phyloP scores from a whole-genome alignment of 2,113 vertebrate species.

The Saguinus midas region DNA sequence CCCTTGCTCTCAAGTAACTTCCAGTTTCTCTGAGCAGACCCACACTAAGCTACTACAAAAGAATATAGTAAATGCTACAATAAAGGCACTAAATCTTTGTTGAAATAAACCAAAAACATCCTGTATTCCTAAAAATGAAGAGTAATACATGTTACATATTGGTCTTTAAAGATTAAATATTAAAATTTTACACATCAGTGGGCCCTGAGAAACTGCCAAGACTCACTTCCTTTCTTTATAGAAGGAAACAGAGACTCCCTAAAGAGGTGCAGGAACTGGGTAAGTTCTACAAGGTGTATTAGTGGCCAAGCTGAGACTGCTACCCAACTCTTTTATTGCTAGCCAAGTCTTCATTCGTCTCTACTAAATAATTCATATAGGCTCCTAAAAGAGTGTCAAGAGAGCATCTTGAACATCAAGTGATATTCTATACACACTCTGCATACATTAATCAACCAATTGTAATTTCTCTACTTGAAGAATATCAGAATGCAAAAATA shows the following conservation, averaged over 20 bases:
- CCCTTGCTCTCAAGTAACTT: not conserved
- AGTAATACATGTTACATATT: not conserved
- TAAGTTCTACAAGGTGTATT: not conserved
- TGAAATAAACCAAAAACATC: not conserved
- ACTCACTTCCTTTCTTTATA: not conserved
- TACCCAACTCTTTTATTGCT: not conserved
- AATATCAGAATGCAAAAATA: not conserved
- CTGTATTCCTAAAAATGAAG: not conserved
- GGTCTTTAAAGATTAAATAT: not conserved
- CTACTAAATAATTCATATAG: not conserved
- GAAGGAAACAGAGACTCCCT: not conserved
- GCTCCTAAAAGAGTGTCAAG: not conserved
- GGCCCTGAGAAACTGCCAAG: not conserved
- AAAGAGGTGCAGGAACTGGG: not conserved
- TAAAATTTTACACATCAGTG: not conserved
- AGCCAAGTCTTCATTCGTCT: not conserved
- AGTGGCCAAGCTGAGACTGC: not conserved
- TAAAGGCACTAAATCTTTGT: not conserved
- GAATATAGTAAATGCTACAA: not conserved
- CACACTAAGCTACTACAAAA: not conserved
- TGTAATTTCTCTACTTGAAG: not conserved
- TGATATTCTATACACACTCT: not conserved
- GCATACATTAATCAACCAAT: not conserved
- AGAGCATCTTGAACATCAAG: not conserved
- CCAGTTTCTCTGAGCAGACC: not conserved